These are phyloP conservation scores for Microctonus hyperodae DNA, from an alignment of 2,888 invertebrate genomes.

Conservation along the genomic window DNA sequence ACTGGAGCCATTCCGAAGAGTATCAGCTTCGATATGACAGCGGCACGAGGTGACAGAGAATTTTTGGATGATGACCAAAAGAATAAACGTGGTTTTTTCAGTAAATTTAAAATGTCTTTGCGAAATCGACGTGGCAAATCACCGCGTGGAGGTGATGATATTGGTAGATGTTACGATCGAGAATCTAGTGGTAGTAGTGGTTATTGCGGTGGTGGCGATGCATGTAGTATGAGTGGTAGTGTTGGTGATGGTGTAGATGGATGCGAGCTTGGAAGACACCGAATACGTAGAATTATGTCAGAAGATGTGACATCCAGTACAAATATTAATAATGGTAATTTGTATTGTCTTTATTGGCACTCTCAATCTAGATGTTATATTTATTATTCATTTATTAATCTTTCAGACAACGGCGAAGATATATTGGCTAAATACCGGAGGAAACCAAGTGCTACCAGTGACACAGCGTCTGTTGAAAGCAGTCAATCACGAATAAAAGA, in stretches of 20 bases:
- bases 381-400: background rate
- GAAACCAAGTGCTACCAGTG: conserved; percentile 69
- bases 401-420: conserved; percentile 82
- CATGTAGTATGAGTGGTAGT: background rate
- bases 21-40: conserved; percentile 90
- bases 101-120: conserved; percentile 75
- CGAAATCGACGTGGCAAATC: conserved; percentile 70
- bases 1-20: conserved; percentile 91
- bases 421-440: conserved; percentile 93
- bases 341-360: no score
- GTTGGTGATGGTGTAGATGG: conserved; percentile 48
- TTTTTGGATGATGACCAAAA: conserved; percentile 67
- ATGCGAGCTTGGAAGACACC: conserved; percentile 48
- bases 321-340: conserved; percentile 50
- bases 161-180: conserved; percentile 56
- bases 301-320: conserved; percentile 59
- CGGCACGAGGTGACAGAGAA: conserved; percentile 78
- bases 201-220: background rate
- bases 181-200: conserved; percentile 43
- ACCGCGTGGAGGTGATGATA: conserved; percentile 62
- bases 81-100: conserved; percentile 74
- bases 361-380: background rate
- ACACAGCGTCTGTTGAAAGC: conserved; percentile 64
- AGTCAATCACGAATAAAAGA: conserved; percentile 61
- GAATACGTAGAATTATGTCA: conserved; percentile 59